Conservation (phyloP, 2,113 vertebrate genomes). For the Myotis brandtii region DNA sequence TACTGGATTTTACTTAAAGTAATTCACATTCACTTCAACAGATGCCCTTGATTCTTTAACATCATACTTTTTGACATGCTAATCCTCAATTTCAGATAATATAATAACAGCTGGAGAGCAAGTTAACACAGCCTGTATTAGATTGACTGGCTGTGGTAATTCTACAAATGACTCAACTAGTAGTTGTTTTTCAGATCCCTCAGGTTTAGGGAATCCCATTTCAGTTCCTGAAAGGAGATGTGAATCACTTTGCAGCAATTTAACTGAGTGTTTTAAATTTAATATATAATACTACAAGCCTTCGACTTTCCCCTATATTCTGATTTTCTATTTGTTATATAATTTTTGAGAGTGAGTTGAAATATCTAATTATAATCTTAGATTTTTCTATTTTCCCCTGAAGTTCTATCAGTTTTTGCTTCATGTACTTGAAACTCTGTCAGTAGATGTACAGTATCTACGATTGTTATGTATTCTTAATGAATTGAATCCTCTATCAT, state of each 20-base stretch:
- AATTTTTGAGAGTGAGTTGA: neutral
- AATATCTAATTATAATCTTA: neutral
- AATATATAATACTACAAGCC: neutral
- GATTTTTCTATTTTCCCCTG: neutral
- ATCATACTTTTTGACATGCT: neutral
- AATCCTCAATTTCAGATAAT: neutral
- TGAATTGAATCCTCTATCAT: neutral
- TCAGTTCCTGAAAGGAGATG: constrained; percentile 35
- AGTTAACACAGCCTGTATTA: neutral
- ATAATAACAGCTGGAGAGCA: neutral
- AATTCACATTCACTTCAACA: neutral
- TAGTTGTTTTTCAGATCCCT: constrained; percentile 1
- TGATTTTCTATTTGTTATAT: neutral
- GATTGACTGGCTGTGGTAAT: neutral
- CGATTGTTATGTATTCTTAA: neutral
- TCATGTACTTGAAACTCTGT: neutral
- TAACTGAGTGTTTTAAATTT: constrained; percentile 2
- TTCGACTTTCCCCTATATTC: neutral
- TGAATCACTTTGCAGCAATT: constrained; percentile 9
- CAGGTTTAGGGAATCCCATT: neutral
- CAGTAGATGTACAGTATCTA: neutral
- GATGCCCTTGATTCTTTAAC: neutral
- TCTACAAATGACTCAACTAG: neutral
- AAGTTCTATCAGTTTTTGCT: neutral
- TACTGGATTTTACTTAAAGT: neutral